Evolutionary conservation across 2,113 vertebrate species (phyloP), one percentile per base, ranked within the genome.

Genomic region (Sciurus niger): DNA sequence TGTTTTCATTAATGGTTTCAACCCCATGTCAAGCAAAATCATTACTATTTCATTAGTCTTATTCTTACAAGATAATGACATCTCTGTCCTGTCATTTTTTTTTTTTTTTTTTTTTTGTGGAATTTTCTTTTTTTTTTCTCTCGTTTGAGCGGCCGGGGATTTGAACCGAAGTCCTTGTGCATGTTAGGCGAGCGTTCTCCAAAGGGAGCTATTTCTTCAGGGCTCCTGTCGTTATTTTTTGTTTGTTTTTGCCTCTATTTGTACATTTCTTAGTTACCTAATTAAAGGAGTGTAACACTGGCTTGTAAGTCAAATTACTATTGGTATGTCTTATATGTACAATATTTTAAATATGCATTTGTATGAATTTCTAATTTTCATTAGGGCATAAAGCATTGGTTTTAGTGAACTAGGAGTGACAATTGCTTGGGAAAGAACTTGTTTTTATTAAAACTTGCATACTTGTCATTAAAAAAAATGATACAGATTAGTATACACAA

Each of bases 401-500:
- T 95, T 60, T 60, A 91, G 73, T 72, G 10, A 40, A 30, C 40
- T 40, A 87, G 4, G 24, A 63, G 8, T 58, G 48, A 43, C 8
- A 53, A 43, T 20, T 68, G 17, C 8, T 60, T 72, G 48, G 5
- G 10, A 80, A 67, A 43, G 30, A 79, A 82, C 43, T 58, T 93
- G 9, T 8, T 85, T 48, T 91, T 84, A 63, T 37, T 88, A 84
- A 80, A 88, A 90, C 6, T 63, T 40, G 2, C 20, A 84, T 40
- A 74, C 46, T 60, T 78, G 40, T 63, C 37, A 53, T 84, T 63
- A 93, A 84, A 40, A 40, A 40, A 95, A 95, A 95, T 37, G 70
- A 95, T 90, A 68, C 55, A 32, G 86, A 14, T 86, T 92, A 79
- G 24, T 72, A 89, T 83, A 51, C 72, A 53, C 9, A 96, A 97